These are phyloP conservation scores for Drosophila paramelanica DNA, from an alignment of 2,888 invertebrate genomes.

Conservation along the genomic window DNA sequence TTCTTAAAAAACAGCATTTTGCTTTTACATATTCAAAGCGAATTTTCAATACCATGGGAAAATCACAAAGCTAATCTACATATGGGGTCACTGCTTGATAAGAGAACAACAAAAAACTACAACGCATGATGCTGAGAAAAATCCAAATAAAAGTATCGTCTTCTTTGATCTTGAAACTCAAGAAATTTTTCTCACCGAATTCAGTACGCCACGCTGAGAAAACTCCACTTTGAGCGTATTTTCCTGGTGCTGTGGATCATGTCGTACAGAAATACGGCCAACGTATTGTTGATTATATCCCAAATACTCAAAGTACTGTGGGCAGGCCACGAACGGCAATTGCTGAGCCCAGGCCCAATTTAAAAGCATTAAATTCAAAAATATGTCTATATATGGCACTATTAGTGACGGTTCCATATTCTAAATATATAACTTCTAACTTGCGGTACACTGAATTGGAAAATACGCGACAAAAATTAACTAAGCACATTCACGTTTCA, in stretches of 20 bases:
- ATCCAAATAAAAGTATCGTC: not conserved
- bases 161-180: not conserved
- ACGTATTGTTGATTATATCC: conserved; percentile 42
- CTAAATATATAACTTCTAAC: not conserved
- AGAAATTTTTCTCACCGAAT: conserved; percentile 57
- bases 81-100: conserved; percentile 57
- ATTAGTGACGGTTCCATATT: conserved; percentile 44
- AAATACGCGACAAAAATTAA: conserved; percentile 7
- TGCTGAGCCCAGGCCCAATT: conserved; percentile 21
- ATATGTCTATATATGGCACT: conserved; percentile 13
- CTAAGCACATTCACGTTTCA: conserved; percentile 12
- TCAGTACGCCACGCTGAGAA: conserved; percentile 60
- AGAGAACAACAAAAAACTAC: conserved; percentile 4
- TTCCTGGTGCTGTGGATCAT: conserved; percentile 34
- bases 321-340: conserved; percentile 68
- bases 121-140: not conserved
- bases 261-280: conserved; percentile 63
- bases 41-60: conserved; percentile 9
- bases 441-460: not conserved
- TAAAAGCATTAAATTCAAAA: conserved; percentile 22
- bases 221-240: conserved; percentile 62
- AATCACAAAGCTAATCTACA: conserved; percentile 32
- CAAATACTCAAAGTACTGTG: conserved; percentile 69
- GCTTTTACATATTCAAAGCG: not conserved
- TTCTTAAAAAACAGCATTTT: too few relatives aligned